A percentile compares a stretch with the other conserved stretches of the same genome.
These are phyloP conservation scores for Emydocephalus ijimae DNA, from an alignment of 2,113 vertebrate species.

Conservation along the genomic window DNA sequence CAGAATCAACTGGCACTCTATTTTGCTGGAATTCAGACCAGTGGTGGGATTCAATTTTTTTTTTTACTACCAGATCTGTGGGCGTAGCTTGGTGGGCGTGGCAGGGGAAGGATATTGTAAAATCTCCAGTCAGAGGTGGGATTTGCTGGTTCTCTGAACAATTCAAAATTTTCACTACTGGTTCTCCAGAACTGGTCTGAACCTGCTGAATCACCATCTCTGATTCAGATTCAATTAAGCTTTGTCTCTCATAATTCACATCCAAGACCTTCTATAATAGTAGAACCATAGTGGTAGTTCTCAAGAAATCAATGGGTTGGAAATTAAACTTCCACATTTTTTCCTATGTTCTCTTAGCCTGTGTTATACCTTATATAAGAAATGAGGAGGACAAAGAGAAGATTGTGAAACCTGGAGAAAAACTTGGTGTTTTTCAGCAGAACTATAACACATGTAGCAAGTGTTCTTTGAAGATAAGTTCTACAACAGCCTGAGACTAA, in stretches of 20 bases:
- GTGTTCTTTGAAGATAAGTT: neutral
- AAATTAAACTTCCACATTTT: neutral
- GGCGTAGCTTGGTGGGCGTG: too few species aligned
- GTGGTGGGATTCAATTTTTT: too few species aligned
- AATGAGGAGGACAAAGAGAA: neutral
- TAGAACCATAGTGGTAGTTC: neutral
- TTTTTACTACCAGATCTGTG: too few species aligned
- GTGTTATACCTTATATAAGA: neutral
- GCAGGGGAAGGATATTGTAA: too few species aligned
- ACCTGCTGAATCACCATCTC: too few species aligned
- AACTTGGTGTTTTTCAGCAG: slow-evolving; percentile 1
- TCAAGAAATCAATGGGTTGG: neutral
- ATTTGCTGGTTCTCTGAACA: too few species aligned
- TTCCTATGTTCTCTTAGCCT: neutral
- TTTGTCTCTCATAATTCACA: neutral
- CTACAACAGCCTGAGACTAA: neutral
- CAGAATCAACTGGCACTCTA: neutral
- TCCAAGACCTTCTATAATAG: neutral
- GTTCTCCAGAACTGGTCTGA: too few species aligned
- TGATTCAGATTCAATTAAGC: neutral
- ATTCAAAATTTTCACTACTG: too few species aligned
- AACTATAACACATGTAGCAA: neutral
- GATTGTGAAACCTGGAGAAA: neutral
- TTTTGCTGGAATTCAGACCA: neutral
- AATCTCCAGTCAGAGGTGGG: too few species aligned